Evolutionary conservation across 2,113 vertebrate genomes (phyloP), one percentile per base, ranked within the genome.

Genomic region (Pteruthius melanotis): DNA sequence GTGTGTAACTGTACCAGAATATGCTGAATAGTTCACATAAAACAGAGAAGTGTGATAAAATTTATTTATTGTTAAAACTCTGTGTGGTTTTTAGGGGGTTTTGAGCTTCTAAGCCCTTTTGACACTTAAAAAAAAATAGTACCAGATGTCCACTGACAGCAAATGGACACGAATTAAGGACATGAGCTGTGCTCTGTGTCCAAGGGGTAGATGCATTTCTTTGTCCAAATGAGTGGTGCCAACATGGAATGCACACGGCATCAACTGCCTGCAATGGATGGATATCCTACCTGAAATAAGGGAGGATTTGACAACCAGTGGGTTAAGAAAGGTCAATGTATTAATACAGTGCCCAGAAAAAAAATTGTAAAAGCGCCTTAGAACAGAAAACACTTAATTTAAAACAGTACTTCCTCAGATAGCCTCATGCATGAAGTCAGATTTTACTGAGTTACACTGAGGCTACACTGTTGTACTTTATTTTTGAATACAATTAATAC

Each of bases 401-500:
- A 74, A 83, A 92, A 13, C 13, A 65, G 5, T n/a, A 10, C 39
- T 63, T 66, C n/a, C 57, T 93, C 66, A 44, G 30, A n/a, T 40
- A 89, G 35, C 49, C 47, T 70, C 14, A 17, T 52, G 33, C 0
- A 0, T 39, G 28, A 92, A 27, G 47, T 52, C 23, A 44, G 24
- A 8, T 70, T 65, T 47, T 72, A 61, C 63, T 15, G 63, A 80
- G 39, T 47, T 92, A 15, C 5, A 15, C 35, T 53, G 72, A 86
- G 56, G 95, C 83, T 3, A 1, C 79, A 87, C 52, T 61, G 30
- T 57, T 83, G 42, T 81, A 39, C 44, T 61, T 35, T 33, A 28
- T 79, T 91, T 35, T 31, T 78, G 23, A 30, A 53, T 77, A 4
- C 64, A 93, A 95, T 96, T 95, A 95, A 81, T 90, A 50, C 16